A percentile compares a stretch with the other conserved stretches of the same genome.
Conservation (phyloP, 2,888 invertebrate genomes). For the Chaitophorus viminalis region DNA sequence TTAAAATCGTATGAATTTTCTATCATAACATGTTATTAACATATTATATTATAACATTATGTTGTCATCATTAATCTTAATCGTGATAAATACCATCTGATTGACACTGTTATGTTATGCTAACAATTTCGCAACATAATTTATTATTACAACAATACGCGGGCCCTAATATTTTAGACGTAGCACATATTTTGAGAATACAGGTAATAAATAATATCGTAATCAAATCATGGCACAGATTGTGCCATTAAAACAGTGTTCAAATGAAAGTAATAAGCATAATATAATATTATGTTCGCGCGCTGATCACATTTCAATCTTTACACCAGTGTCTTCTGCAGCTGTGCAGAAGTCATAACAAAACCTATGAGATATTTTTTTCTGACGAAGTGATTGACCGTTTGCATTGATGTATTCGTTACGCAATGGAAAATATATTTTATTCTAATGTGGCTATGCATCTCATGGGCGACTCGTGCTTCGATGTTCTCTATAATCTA, state of each 20-base stretch:
- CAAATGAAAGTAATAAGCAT: background rate
- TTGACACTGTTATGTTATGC: background rate
- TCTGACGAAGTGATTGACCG: background rate
- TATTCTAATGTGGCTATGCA: too few relatives aligned
- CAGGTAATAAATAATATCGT: background rate
- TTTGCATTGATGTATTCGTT: background rate
- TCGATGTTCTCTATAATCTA: too few relatives aligned
- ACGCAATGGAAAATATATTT: background rate
- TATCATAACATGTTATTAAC: too few relatives aligned
- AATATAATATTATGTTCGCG: background rate
- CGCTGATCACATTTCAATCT: background rate
- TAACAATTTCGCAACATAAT: background rate
- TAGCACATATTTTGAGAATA: background rate
- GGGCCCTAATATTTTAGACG: background rate
- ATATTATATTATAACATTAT: background rate
- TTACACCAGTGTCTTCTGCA: background rate
- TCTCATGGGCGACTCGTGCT: too few relatives aligned
- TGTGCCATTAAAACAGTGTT: background rate
- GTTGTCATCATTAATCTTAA: background rate
- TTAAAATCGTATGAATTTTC: background rate
- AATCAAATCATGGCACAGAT: background rate
- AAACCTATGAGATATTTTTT: background rate
- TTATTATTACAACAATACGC: too few relatives aligned
- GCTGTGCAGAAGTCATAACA: too few relatives aligned
- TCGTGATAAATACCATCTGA: background rate